Evolutionary conservation across 35 echinoderm and acorn worm species (phyloP), one percentile per base, ranked within the genome.

Genomic region (Heliocidaris tuberculata): DNA sequence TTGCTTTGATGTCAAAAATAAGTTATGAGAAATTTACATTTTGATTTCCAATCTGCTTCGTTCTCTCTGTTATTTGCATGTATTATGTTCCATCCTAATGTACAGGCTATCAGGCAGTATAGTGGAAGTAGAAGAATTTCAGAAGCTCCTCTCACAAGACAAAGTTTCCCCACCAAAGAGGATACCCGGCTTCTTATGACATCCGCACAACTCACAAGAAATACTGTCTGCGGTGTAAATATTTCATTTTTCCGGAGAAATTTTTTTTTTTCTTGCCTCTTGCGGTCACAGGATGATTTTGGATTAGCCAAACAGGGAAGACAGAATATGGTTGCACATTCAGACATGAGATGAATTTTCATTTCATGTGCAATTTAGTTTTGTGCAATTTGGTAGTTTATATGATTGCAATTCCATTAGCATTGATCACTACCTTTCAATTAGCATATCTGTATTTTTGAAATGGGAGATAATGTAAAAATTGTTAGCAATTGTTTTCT

Each of bases 31-130:
- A 85, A 85, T 85, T 85, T 85, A 4, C n/a, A 19, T 15, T 85
- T 19, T 85, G 70, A 85, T 85, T 85, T 15, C n/a, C 15, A 85
- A 29, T 19, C n/a, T 85, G n/a, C n/a, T 85, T 85, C 4, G 70
- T 85, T 19, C 35, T 42, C 35, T 42, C 1, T 42, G 35, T 42
- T 42, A 30, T 32, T 48, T 49, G 9, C 31, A 19, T 59, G 49
- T 59, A 9, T 71, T 31, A 16, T 56, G 31, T 8, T 94, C 16
- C 30, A 35, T 86, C 13, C 48, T 31, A 21, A 7, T 56, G 27
- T 35, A 86, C 87, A 95, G 94, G 50, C 49, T 95, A 35, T 95
- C 94, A 12, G 78, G 94, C 88, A 95, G 94, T 71, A 92, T 95
- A 49, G 17, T 56, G 49, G 54, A 70, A n/a, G 54, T 95, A 42